phyloP scores from a whole-genome alignment of 2,888 invertebrate species.

The Lycophotia porphyrea region DNA sequence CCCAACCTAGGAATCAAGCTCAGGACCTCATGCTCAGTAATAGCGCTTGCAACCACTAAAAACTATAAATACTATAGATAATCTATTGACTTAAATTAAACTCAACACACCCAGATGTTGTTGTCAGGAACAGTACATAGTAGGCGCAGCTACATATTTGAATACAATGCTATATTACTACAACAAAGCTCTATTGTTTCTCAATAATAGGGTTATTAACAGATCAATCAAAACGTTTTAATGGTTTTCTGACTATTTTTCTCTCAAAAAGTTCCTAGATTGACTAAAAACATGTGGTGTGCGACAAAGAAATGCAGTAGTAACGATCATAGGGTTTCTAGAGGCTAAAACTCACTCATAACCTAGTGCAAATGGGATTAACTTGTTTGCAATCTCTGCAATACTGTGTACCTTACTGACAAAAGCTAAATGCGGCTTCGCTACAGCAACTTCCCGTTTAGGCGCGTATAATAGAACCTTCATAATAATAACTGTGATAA shows the following conservation, averaged over 20 bases:
- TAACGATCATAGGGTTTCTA: slow-evolving; percentile 74
- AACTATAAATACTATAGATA: no score
- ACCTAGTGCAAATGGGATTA: slow-evolving; percentile 75
- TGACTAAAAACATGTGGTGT: slow-evolving; percentile 10
- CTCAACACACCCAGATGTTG: slow-evolving; percentile 29
- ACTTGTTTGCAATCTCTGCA: slow-evolving; percentile 50
- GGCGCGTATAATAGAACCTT: slow-evolving; percentile 77
- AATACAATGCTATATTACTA: slow-evolving; percentile 55
- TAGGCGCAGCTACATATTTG: slow-evolving; percentile 45
- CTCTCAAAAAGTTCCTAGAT: slow-evolving; percentile 14
- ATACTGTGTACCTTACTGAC: slow-evolving; percentile 50
- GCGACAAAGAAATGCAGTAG: slow-evolving; percentile 47
- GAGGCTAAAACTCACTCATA: slow-evolving; percentile 69
- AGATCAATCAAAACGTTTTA: slow-evolving; percentile 18
- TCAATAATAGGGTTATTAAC: slow-evolving; percentile 2
- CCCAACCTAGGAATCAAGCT: background rate
- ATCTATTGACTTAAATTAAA: background rate
- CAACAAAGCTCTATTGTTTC: slow-evolving; percentile 59
- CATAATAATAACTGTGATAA: slow-evolving; percentile 80
- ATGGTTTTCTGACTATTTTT: slow-evolving; percentile 12
- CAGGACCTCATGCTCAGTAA: background rate
- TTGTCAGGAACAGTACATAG: slow-evolving; percentile 27
- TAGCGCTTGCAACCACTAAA: background rate
- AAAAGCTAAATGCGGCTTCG: slow-evolving; percentile 63
- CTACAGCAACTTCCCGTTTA: slow-evolving; percentile 79